A percentile compares a stretch with the other conserved stretches of the same genome.
phyloP scores from a whole-genome alignment of 2,113 vertebrate species.

The Orientallactaga bullata region DNA sequence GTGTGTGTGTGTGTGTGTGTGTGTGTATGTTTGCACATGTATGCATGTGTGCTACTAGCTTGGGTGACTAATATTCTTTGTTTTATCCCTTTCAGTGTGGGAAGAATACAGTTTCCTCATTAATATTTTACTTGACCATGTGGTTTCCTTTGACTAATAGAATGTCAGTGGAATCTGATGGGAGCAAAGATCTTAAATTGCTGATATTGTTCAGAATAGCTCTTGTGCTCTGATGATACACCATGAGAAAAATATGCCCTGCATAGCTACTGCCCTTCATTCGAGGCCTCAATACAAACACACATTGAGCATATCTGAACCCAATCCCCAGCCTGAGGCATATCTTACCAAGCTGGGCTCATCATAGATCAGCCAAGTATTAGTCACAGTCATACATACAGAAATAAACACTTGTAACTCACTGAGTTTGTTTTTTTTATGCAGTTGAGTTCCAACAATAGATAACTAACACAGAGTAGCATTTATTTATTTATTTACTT shows the following conservation, averaged over 20 bases:
- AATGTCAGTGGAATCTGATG: not conserved
- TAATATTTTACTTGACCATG: not conserved
- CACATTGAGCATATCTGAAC: not conserved
- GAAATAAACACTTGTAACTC: conserved; percentile 21
- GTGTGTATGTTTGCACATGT: not conserved
- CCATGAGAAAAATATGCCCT: not conserved
- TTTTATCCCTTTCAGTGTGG: not conserved
- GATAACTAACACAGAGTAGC: not conserved
- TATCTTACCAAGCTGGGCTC: not conserved
- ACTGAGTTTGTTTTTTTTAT: not conserved
- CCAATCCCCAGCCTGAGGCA: not conserved
- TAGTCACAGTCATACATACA: not conserved
- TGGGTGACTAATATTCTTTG: conserved; percentile 7
- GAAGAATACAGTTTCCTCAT: not conserved
- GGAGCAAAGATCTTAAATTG: not conserved
- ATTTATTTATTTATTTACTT: too few relatives aligned
- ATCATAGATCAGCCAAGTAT: not conserved
- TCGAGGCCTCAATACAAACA: not conserved
- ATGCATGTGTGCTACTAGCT: too few relatives aligned
- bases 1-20: not conserved
- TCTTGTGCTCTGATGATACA: not conserved
- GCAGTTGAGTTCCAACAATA: not conserved
- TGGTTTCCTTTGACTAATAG: conserved; percentile 28
- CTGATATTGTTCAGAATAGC: not conserved
- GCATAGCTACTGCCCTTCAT: not conserved